Base-by-base conservation (phyloP, 2,888 invertebrate genomes). In the Orthonevra nobilis region DNA sequence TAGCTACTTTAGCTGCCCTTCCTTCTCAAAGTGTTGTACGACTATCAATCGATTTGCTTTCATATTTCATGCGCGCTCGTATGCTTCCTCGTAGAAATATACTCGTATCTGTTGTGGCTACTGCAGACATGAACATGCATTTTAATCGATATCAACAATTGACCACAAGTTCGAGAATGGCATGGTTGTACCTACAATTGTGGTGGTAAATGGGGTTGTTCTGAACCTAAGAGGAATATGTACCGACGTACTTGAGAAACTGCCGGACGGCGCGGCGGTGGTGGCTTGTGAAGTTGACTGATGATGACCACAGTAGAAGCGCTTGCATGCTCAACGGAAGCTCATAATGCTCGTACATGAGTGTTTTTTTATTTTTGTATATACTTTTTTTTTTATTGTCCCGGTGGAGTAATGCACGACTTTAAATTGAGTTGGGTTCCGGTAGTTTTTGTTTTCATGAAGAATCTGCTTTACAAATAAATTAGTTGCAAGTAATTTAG, bases 81-180 rank as follows among this genome's bases (percentile, higher is more conserved):
- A 3, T 3, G 23, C 48, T 14, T 19, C 23, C 3, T 34, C 1
- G 40, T 23, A 34, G 20, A 32, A 17, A 34, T 34, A 36, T 42
- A 50, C 26, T 19, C 5, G 14, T 36, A 28, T 63, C 52, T 63
- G 26, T 63, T 36, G 28, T 60, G 58, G 60, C 58, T 66, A 73
- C 66, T 66, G 58, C 44, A 36, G 58, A 66, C 66, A 73, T 74
- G 77, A 70, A 72, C 72, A 77, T 72, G 77, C 77, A 72, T 77
- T 77, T 77, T 60, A 77, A 77, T 77, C 70, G 77, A 77, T 72
- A 72, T 72, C 64, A 77, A 72, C 64, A 72, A 77, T 66, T 77
- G 77, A 77, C 72, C 77, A 46, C 69, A 50, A 63, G 61, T 34
- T 40, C 17, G 38, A 61, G 61, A 46, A 74, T 52, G 44, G 17